Percentiles rank a stretch among this genome's conserved stretches.
These are phyloP conservation scores for Ophiothrix spiculata DNA, from an alignment of 35 echinoderm and acorn worm species.

Conservation along the genomic window DNA sequence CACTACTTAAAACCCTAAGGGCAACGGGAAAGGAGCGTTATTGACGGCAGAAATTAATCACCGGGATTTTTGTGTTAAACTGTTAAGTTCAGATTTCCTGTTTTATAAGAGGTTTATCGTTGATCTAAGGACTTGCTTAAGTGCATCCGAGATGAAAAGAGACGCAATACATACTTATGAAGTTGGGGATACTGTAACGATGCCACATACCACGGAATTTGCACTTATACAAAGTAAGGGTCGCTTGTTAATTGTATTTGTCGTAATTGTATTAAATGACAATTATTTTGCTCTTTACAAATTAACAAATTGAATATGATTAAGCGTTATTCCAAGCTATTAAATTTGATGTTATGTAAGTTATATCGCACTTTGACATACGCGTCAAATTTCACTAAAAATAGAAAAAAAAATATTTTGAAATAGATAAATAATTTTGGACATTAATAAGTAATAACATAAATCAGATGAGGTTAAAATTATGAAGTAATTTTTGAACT, in stretches of 20 bases:
- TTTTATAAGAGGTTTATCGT: not conserved
- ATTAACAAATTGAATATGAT: too few relatives aligned
- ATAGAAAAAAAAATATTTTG: too few relatives aligned
- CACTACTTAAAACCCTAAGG: not conserved
- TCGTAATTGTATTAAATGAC: not conserved
- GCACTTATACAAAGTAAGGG: not conserved
- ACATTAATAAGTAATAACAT: too few relatives aligned
- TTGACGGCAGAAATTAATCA: not conserved
- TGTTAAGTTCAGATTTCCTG: constrained; percentile 7
- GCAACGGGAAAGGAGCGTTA: not conserved
- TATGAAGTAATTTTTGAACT: too few relatives aligned
- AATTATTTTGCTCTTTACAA: not conserved
- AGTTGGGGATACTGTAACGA: not conserved
- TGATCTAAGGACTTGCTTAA: not conserved
- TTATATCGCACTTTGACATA: too few relatives aligned
- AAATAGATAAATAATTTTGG: too few relatives aligned
- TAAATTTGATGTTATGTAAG: too few relatives aligned
- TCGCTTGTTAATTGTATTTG: not conserved
- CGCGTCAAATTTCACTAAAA: too few relatives aligned
- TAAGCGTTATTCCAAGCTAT: too few relatives aligned
- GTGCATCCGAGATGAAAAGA: not conserved
- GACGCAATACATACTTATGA: not conserved
- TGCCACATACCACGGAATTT: not conserved
- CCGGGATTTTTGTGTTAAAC: not conserved
- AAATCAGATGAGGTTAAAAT: too few relatives aligned